phyloP scores from a whole-genome alignment of 2,113 vertebrate species.

The Heterotilapia buettikoferi region DNA sequence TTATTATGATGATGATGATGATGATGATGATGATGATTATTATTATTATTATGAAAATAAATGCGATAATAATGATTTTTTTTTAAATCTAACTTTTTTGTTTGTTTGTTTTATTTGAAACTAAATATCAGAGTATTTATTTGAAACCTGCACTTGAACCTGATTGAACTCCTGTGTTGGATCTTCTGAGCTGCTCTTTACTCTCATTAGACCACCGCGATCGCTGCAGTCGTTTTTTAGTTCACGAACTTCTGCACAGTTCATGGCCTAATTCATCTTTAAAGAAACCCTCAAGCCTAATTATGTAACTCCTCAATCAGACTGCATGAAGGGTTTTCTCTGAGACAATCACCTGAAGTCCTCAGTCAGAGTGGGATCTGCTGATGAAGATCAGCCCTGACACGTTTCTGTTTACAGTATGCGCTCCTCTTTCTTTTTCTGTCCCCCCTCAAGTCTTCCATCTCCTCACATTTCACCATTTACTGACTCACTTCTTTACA shows the following conservation, averaged over 20 bases:
- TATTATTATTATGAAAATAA: background rate
- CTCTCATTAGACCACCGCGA: constrained; percentile 28
- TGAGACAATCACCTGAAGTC: constrained; percentile 17
- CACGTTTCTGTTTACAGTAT: constrained; percentile 39
- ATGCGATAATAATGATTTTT: background rate
- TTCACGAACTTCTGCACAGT: background rate
- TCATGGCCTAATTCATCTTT: constrained; percentile 18
- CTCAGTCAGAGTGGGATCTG: background rate
- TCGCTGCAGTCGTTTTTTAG: background rate
- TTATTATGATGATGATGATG: background rate
- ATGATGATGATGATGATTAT: background rate
- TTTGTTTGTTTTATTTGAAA: background rate
- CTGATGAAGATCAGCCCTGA: constrained; percentile 29
- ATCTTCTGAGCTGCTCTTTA: background rate
- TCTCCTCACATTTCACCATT: constrained; percentile 17
- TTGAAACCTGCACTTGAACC: background rate
- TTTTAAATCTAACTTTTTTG: background rate
- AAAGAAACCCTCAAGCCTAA: constrained; percentile 15
- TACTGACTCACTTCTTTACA: constrained; percentile 19
- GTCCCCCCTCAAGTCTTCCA: background rate
- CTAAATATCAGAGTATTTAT: background rate
- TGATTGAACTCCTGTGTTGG: background rate
- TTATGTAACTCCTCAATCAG: constrained; percentile 1
- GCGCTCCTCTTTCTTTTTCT: background rate
- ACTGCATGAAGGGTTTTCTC: background rate